Percentiles rank a stretch among this genome's conserved stretches.
phyloP scores from a whole-genome alignment of 2,797 vertebrate species.

The Cyclopterus lumpus region DNA sequence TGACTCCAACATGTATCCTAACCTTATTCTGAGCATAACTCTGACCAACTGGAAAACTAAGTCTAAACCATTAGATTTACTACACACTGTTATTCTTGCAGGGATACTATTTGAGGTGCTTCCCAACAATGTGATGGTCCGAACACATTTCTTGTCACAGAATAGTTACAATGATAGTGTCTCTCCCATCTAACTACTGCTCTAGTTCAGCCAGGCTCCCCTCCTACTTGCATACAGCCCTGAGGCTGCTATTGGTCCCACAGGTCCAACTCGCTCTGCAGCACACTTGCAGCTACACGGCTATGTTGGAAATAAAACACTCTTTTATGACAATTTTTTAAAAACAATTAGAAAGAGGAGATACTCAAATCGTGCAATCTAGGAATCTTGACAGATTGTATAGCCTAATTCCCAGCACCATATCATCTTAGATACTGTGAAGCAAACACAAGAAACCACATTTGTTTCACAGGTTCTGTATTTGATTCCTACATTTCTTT shows the following conservation, averaged over 20 bases:
- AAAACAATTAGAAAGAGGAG: neutral
- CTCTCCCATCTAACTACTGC: slow-evolving; percentile 27
- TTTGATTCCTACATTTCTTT: neutral
- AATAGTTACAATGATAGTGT: slow-evolving; percentile 14
- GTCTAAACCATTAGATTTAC: neutral
- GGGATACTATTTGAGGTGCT: neutral
- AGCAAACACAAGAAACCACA: neutral
- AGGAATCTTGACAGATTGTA: slow-evolving; percentile 8
- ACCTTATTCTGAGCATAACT: neutral
- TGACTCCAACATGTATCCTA: neutral
- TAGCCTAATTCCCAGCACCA: neutral
- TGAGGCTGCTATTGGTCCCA: slow-evolving; percentile 57
- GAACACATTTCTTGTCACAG: slow-evolving; percentile 2
- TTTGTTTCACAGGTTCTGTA: slow-evolving; percentile 6
- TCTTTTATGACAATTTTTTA: slow-evolving; percentile 25
- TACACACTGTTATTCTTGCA: neutral
- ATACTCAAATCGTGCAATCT: slow-evolving; percentile 18
- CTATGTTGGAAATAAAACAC: slow-evolving; percentile 48
- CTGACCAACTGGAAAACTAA: neutral
- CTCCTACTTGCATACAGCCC: slow-evolving; percentile 49
- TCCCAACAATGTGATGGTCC: neutral
- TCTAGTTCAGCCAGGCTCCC: slow-evolving; percentile 35
- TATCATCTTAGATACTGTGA: slow-evolving; percentile 1
- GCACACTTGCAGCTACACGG: slow-evolving; percentile 68
- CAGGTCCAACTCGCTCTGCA: slow-evolving; percentile 70